Base-by-base conservation (phyloP, 2,888 invertebrate species). In the Drosophila prolongata region DNA sequence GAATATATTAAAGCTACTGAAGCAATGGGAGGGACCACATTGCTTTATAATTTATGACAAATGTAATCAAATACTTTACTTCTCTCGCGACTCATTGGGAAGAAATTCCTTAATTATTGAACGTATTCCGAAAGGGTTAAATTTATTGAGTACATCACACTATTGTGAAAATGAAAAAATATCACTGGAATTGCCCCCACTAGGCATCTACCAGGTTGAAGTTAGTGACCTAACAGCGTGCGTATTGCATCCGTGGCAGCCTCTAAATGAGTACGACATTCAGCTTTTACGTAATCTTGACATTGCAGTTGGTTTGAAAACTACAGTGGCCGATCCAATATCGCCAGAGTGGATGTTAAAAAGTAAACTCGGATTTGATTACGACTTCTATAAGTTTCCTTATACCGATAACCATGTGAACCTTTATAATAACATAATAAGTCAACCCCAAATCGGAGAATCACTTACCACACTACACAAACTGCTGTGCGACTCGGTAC, bases 41-140 rank as follows among this genome's bases (percentile, higher is more conserved):
- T 95, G 97, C 62, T 94, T 98, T 67, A 94, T 98, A 77, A 97
- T 95, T 90, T 96, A 94, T 90, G 94, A 96, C 87, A 94, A 94
- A 87, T 54, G 77, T 5, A 91, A 90, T 0, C 92, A 94, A 44
- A 90, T 91, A 13, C 80, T 98, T 43, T 97, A 96, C 93, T 97
- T 98, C 92, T 95, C 95, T 1, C 94, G 98, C 89, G 98, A 99
- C 92, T 93, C 94, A 77, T 95, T 97, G 90, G 98, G 98, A 40
- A 93, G 98, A 78, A 95, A 97, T 87, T 97, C 98, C 91, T 93
- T 99, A 50, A 92, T 98, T 43, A 91, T 96, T 50, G 94, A 95
- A 79, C 79, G 77, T 3, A 68, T 77, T 30, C 14, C 56, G 11
- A 35, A 49, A 0, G 75, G 74, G 35, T 34, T 91, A 10, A 60